Evolutionary conservation across 2,888 invertebrate genomes (phyloP), one percentile per base, ranked within the genome.

Genomic region (Cataglyphis altisquamis): DNA sequence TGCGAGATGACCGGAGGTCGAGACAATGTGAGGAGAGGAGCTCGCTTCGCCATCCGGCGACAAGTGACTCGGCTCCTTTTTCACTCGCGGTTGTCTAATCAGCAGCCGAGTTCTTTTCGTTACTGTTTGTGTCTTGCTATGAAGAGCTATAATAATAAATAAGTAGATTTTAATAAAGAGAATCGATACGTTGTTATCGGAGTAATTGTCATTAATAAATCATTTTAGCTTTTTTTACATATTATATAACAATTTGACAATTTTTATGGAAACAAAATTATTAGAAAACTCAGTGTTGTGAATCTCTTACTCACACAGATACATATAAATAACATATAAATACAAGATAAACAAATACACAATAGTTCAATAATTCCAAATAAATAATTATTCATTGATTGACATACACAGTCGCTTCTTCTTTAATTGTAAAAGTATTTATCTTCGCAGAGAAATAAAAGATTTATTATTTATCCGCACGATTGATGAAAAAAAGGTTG

Each of bases 61-160:
- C 60, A 95, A 92, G 75, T 95, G 95, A 84, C 94, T 94, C 5
- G 95, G 94, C 88, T 97, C 97, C 73, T 96, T 96, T 93, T 97
- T 97, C 81, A 97, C 96, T 66, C 97, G 95, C 25, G 96, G 96
- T 90, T 97, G 97, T 60, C 97, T 95, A 94, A 96, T 97, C 66
- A 97, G 95, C 83, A 96, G 95, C 60, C 97, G 96, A 85, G 96
- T 96, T 82, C 89, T 90, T 45, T 90, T 90, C 55, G 81, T 29
- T 15, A 77, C 15, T 25, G 81, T 9, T 0, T 74, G 85, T 39
- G 78, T 39, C 41, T 87, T 91, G 81, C 83, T 70, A 10, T 75
- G 81, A 55, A 75, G 63, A 39, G 36, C 84, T 85, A 63, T 39
- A 83, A 85, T 66, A 64, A 82, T 70, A 67, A 83, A 83, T 83